phyloP scores from a whole-genome alignment of 2,797 vertebrate species.

The Galago senegalensis region DNA sequence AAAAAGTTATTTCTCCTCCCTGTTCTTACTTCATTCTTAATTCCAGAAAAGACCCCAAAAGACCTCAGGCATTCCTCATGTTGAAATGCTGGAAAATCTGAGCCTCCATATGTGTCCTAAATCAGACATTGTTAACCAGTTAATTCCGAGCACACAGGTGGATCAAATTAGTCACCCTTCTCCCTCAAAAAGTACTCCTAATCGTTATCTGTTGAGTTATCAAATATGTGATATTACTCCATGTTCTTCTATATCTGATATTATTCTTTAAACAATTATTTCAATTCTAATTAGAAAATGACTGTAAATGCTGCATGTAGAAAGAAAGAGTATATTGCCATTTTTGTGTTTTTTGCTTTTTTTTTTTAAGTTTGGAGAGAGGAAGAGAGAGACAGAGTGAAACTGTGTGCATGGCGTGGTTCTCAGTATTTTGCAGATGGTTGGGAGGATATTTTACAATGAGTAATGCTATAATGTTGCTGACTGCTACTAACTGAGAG shows the following conservation, averaged over 20 bases:
- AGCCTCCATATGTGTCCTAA: conserved; percentile 6
- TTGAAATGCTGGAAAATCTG: conserved; percentile 12
- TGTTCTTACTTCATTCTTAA: conserved; percentile 7
- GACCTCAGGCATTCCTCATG: not conserved
- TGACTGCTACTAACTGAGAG: conserved; percentile 28
- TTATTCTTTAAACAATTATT: conserved; percentile 16
- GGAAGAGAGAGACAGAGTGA: not conserved
- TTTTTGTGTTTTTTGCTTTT: not conserved
- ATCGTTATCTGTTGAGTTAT: conserved; percentile 2
- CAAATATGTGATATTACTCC: not conserved
- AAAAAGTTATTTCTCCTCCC: conserved; percentile 16
- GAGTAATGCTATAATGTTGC: not conserved
- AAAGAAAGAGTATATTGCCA: not conserved
- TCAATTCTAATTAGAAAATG: not conserved
- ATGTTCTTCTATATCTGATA: conserved; percentile 3
- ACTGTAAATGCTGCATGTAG: not conserved
- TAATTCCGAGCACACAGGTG: not conserved
- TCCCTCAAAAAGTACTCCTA: not conserved
- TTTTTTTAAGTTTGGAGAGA: not conserved
- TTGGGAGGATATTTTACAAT: not conserved
- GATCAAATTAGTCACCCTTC: not conserved
- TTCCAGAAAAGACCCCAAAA: not conserved
- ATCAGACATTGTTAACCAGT: not conserved
- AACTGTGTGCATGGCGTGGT: not conserved
- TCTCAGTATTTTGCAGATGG: not conserved